Percentiles rank a stretch among this genome's conserved stretches.
Evolutionary conservation across 2,888 invertebrate genomes (phyloP).

Genomic region (Eupithecia subfuscata): DNA sequence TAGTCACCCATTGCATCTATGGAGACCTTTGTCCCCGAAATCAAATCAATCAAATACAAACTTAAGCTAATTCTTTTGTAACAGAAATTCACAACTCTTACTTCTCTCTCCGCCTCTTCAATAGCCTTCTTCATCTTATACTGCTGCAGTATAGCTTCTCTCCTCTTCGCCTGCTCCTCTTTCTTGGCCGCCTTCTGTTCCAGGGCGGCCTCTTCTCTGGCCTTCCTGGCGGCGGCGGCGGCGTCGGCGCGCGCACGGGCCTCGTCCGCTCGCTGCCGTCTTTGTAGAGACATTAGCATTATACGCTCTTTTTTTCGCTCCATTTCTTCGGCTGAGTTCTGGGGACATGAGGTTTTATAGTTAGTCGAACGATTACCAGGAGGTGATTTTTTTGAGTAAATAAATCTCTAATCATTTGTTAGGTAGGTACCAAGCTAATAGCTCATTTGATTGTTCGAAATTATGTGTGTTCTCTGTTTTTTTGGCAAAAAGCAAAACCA

Average conservation of each 20-base stretch:
- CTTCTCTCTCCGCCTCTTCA: slow-evolving; percentile 95
- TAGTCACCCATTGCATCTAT: not conserved
- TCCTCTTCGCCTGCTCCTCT: slow-evolving; percentile 93
- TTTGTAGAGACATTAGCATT: slow-evolving; percentile 93
- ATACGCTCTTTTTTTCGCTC: slow-evolving; percentile 96
- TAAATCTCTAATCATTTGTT: too few species aligned
- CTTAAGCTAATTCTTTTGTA: not conserved
- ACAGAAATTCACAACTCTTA: slow-evolving; percentile 51
- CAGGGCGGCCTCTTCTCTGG: slow-evolving; percentile 89
- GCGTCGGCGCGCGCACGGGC: slow-evolving; percentile 92
- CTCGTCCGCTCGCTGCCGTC: slow-evolving; percentile 96
- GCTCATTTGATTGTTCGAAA: too few species aligned
- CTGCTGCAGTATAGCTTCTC: slow-evolving; percentile 95
- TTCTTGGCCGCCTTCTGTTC: slow-evolving; percentile 90
- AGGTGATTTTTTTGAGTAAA: not conserved
- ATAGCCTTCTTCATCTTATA: slow-evolving; percentile 97
- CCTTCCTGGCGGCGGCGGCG: slow-evolving; percentile 86
- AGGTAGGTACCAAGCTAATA: too few species aligned
- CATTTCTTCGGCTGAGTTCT: slow-evolving; percentile 95
- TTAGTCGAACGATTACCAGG: not conserved
- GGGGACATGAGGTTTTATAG: slow-evolving; percentile 33
- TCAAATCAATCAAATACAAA: too few species aligned
- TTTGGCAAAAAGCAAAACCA: too few species aligned
- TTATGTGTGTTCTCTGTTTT: too few species aligned
- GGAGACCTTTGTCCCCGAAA: too few species aligned